Conservation (phyloP, 2,888 invertebrate species). For the Endotricha flammealis region DNA sequence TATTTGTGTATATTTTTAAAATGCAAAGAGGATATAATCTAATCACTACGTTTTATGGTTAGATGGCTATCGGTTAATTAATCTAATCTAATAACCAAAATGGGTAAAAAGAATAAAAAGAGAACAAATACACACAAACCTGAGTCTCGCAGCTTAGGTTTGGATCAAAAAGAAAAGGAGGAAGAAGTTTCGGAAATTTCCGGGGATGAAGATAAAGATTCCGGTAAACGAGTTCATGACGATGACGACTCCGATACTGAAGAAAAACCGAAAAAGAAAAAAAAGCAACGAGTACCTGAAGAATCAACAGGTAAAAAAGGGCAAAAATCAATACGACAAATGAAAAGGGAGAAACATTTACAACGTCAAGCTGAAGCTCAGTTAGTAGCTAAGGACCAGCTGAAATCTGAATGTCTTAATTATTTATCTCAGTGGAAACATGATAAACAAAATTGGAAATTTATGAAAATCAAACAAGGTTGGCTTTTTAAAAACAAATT, state of each 20-base stretch:
- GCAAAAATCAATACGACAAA: slow-evolving; percentile 80
- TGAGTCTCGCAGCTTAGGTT: no score
- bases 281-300: slow-evolving; percentile 36
- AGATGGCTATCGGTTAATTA: no score
- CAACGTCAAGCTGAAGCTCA: slow-evolving; percentile 76
- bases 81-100: no score
- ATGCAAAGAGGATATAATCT: no score
- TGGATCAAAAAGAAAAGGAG: no score
- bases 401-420: slow-evolving; percentile 79
- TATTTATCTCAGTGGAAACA: slow-evolving; percentile 87
- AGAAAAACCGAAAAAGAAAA: slow-evolving; percentile 52
- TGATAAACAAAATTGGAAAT: slow-evolving; percentile 85
- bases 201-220: slow-evolving; percentile 16
- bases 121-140: no score
- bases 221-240: slow-evolving; percentile 26
- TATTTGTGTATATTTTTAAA: no score
- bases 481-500: slow-evolving; percentile 85
- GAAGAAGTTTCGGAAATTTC: no score
- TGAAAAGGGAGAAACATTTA: slow-evolving; percentile 81
- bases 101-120: no score
- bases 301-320: slow-evolving; percentile 55
- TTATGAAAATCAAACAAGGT: slow-evolving; percentile 87
- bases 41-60: no score
- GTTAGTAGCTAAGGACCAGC: slow-evolving; percentile 69
- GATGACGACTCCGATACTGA: slow-evolving; percentile 46